These are phyloP conservation scores for Noctilio leporinus DNA, from an alignment of 2,113 vertebrate species.

Conservation along the genomic window DNA sequence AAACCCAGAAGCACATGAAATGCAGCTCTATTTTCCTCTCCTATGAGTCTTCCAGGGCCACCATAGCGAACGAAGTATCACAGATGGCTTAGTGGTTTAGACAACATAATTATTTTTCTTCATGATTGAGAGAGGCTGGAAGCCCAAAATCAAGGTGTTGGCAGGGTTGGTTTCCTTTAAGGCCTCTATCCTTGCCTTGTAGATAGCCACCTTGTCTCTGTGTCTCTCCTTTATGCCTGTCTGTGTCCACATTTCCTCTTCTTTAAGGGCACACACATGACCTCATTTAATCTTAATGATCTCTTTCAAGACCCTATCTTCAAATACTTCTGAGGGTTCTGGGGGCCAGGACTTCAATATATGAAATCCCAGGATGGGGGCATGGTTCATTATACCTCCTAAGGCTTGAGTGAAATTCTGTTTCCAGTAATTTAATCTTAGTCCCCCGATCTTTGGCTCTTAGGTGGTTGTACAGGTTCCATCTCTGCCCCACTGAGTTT, in stretches of 20 bases:
- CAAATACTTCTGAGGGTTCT: neutral
- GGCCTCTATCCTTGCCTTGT: neutral
- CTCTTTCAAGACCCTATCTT: neutral
- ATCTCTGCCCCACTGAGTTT: fast-evolving
- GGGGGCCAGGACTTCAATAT: neutral
- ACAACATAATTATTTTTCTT: neutral
- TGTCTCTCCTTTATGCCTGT: neutral
- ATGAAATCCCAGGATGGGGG: neutral
- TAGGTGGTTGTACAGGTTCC: fast-evolving
- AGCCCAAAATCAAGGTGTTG: neutral
- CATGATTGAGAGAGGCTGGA: neutral
- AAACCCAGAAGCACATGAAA: neutral
- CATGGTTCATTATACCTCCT: neutral
- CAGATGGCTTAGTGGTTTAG: neutral
- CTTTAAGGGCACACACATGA: too few species aligned
- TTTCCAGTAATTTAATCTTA: neutral
- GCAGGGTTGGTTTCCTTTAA: neutral
- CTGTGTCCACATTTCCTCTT: too few species aligned
- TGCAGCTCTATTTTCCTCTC: neutral
- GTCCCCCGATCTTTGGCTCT: neutral
- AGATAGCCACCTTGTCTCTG: too few species aligned
- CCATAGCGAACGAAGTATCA: too few species aligned
- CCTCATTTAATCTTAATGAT: neutral
- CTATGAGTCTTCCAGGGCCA: neutral
- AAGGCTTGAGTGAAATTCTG: neutral